Base-by-base conservation (phyloP, 2,113 vertebrate species). In the Oenanthe oenanthe region DNA sequence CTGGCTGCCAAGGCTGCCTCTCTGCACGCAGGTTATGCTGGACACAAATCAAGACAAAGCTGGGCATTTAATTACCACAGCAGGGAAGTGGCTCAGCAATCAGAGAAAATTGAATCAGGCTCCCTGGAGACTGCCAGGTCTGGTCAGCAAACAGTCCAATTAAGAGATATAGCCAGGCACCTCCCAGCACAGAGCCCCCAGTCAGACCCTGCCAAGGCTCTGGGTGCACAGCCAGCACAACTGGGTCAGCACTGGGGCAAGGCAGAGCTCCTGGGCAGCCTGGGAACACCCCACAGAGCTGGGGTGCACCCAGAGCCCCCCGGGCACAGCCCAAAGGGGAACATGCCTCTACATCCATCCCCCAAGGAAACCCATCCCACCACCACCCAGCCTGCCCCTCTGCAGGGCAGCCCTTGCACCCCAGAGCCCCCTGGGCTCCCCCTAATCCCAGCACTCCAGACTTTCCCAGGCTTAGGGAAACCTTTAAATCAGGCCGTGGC, bases 11-110 rank as follows among this genome's bases (percentile, higher is more conserved):
- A 51, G 75, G 40, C 83, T 74, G 62, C 15, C 63, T 81, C 50
- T 54, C 67, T 47, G 48, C 68, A 28, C 58, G 10, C 89, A 85
- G 85, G 93, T 95, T 96, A 43, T 85, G 77, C 92, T 97, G 96
- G 94, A 96, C 92, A 66, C 45, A 45, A 81, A 97, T 97, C 96
- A 97, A 96, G 78, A 68, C 75, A 40, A 97, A 95, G 84, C 89
- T 88, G 70, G 97, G 87, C 97, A 97, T 97, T 98, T 98, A 98
- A 98, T 97, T 98, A 98, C 90, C 21, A 10, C 29, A 5, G 94
- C 89, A 85, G 88, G 93, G 95, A 93, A 96, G 94, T 54, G 61
- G 94, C 85, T 92, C 83, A 70, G 94, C 79, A 96, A 98, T 96
- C 92, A 96, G 92, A 87, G 89, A 92, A 96, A 97, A 98, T 97